phyloP scores from a whole-genome alignment of 35 echinoderm and acorn worm genomes.

The Heliocidaris tuberculata region DNA sequence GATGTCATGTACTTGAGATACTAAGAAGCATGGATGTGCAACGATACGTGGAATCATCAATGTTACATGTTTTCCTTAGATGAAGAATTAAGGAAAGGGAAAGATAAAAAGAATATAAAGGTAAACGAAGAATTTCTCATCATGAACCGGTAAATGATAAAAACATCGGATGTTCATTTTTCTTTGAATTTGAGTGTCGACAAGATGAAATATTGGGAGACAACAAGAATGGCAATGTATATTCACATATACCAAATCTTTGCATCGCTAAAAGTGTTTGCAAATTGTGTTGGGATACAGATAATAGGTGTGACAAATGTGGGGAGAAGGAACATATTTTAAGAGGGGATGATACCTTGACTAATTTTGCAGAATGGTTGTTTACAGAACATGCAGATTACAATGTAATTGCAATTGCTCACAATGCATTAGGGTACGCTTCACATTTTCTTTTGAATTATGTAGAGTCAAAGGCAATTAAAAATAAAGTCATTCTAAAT shows the following conservation, averaged over 20 bases:
- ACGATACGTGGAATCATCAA: background rate
- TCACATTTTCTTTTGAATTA: constrained; percentile 68
- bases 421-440: constrained; percentile 81
- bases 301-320: background rate
- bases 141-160: too few relatives aligned
- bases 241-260: too few relatives aligned
- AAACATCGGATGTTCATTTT: background rate
- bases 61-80: background rate
- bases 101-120: background rate
- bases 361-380: background rate
- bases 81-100: background rate
- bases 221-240: too few relatives aligned
- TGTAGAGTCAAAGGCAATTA: constrained; percentile 41
- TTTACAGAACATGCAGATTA: too few relatives aligned
- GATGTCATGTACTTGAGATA: background rate
- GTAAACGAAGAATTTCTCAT: background rate
- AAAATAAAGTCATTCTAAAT: constrained; percentile 60
- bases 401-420: constrained; percentile 51
- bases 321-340: background rate
- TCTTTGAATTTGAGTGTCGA: background rate
- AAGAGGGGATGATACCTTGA: background rate
- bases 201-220: background rate
- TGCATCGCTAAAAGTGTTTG: background rate
- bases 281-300: background rate
- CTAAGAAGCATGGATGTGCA: background rate